Conservation (phyloP, 2,797 vertebrate genomes). For the Garrulus glandarius region DNA sequence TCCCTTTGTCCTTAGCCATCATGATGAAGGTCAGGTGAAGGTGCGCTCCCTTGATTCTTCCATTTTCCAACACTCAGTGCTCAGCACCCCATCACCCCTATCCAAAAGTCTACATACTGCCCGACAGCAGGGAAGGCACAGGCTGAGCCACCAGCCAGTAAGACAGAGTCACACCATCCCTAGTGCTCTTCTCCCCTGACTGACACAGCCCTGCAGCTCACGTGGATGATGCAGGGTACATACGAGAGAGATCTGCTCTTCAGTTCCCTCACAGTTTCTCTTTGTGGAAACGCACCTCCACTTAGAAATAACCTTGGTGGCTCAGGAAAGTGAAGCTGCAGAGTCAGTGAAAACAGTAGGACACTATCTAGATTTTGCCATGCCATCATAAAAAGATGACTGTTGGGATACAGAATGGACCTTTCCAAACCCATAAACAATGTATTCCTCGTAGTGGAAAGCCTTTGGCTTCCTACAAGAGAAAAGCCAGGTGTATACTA, state of each 20-base stretch:
- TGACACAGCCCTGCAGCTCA: not conserved
- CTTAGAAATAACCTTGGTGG: not conserved
- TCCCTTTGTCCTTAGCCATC: not conserved
- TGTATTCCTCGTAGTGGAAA: not conserved
- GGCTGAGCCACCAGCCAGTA: not conserved
- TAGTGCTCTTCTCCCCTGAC: not conserved
- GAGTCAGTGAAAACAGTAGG: not conserved
- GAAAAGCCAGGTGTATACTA: not conserved
- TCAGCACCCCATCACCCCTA: not conserved
- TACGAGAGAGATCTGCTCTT: not conserved
- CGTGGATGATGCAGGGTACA: accelerated
- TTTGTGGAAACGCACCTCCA: not conserved
- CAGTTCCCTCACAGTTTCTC: not conserved
- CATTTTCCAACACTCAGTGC: not conserved
- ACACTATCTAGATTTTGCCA: not conserved
- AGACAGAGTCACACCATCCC: not conserved
- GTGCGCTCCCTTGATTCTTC: accelerated
- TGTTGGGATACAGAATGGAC: accelerated
- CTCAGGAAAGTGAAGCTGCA: not conserved
- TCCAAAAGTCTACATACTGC: not conserved
- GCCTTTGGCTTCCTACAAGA: conserved; percentile 19
- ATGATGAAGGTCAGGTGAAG: not conserved
- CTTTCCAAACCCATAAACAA: not conserved
- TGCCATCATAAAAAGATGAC: not conserved
- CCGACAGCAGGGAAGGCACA: not conserved